Conservation (phyloP, 1,140 invertebrate genomes). For the Drosophila cardini region DNA sequence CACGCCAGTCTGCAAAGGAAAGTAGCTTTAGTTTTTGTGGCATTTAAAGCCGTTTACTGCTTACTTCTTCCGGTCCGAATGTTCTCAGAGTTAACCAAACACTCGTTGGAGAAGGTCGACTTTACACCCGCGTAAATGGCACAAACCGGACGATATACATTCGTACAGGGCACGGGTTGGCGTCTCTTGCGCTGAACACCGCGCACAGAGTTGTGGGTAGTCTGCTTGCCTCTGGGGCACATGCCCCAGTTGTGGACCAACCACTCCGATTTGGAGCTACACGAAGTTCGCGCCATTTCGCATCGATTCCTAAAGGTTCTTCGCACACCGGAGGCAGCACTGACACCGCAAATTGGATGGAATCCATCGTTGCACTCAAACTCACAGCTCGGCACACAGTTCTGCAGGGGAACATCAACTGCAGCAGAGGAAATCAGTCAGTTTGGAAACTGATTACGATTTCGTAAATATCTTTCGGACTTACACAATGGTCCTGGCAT, state of each 20-base stretch:
- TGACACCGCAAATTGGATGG: constrained; percentile 64
- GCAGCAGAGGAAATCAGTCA: neutral
- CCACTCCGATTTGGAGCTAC: constrained; percentile 57
- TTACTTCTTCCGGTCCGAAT: constrained; percentile 65
- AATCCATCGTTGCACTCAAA: constrained; percentile 40
- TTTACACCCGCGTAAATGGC: constrained; percentile 73
- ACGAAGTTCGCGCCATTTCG: constrained; percentile 58
- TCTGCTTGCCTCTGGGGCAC: constrained; percentile 32
- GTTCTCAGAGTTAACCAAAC: constrained; percentile 76
- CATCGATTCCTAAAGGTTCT: constrained; percentile 64
- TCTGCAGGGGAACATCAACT: constrained; percentile 58
- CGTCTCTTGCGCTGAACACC: constrained; percentile 37
- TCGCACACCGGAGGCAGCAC: constrained; percentile 35
- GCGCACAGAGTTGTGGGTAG: constrained; percentile 31
- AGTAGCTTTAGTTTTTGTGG: neutral
- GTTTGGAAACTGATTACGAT: neutral
- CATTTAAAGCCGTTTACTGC: neutral
- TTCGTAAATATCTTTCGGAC: constrained; percentile 9
- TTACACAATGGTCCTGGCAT: constrained; percentile 60
- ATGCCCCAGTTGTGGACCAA: constrained; percentile 52
- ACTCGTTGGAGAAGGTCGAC: constrained; percentile 79
- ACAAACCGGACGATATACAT: constrained; percentile 73
- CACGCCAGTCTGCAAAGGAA: constrained; percentile 68
- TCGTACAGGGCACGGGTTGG: constrained; percentile 70
- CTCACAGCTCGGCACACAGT: constrained; percentile 63